phyloP scores from a whole-genome alignment of 2,888 invertebrate species.

The Stenodera caucasica region DNA sequence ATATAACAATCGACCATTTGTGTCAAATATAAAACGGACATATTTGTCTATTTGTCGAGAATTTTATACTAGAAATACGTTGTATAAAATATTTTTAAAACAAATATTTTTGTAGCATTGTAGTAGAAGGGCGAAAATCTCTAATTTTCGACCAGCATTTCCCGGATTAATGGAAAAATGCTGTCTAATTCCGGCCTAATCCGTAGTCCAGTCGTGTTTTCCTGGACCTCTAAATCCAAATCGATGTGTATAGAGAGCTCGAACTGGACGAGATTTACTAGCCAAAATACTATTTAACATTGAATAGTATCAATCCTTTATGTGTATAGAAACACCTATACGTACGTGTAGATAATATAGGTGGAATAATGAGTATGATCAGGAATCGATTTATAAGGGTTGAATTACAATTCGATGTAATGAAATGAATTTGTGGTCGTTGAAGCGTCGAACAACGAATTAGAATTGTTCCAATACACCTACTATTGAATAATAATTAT shows the following conservation, averaged over 20 bases:
- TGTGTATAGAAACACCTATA: background rate
- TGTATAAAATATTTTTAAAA: no score
- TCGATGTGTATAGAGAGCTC: background rate
- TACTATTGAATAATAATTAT: slow-evolving; percentile 2
- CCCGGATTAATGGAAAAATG: background rate
- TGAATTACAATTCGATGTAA: slow-evolving; percentile 37
- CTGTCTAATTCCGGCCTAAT: background rate
- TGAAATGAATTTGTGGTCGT: slow-evolving; percentile 32
- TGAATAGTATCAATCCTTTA: background rate
- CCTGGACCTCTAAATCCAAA: background rate
- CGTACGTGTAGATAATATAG: background rate
- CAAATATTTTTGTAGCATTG: no score
- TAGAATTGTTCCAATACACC: slow-evolving; percentile 11
- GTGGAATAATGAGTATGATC: background rate
- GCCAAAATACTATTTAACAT: background rate
- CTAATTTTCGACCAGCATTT: no score
- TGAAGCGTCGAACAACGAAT: slow-evolving; percentile 30
- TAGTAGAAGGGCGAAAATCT: no score
- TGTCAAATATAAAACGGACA: no score
- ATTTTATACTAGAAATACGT: no score
- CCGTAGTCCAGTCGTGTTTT: background rate
- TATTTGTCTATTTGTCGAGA: no score
- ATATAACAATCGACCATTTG: background rate
- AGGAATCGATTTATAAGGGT: slow-evolving; percentile 33
- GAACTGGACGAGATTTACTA: background rate